phyloP scores from a whole-genome alignment of 2,888 invertebrate genomes.

The Flexamia atlantica region DNA sequence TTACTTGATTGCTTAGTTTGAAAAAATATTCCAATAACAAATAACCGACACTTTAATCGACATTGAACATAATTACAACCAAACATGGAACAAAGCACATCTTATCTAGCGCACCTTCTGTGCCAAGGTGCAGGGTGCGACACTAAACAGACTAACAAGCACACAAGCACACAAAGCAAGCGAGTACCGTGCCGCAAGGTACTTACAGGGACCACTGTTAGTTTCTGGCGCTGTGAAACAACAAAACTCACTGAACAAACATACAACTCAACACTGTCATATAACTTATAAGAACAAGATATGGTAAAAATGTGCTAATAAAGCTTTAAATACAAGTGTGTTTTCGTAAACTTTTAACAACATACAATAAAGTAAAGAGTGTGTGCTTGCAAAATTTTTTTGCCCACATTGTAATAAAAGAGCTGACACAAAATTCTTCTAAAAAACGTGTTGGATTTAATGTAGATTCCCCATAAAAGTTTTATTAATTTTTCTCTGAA shows the following conservation, averaged over 20 bases:
- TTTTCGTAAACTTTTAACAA: too few relatives aligned
- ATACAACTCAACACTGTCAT: constrained; percentile 17
- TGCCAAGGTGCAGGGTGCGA: constrained; percentile 10
- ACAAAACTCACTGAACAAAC: constrained; percentile 68
- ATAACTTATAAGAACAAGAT: background rate
- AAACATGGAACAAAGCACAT: background rate
- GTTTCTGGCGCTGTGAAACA: constrained; percentile 90
- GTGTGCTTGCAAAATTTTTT: too few relatives aligned
- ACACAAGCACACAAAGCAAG: constrained; percentile 62
- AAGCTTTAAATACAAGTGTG: background rate
- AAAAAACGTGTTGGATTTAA: too few relatives aligned
- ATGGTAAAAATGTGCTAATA: background rate
- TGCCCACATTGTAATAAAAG: too few relatives aligned
- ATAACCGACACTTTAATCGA: too few relatives aligned
- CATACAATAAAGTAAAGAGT: too few relatives aligned
- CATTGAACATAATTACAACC: too few relatives aligned
- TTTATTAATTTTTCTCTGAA: too few relatives aligned
- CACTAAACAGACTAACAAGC: constrained; percentile 17
- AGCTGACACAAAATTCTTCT: too few relatives aligned
- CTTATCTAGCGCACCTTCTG: constrained; percentile 5
- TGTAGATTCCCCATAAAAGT: too few relatives aligned
- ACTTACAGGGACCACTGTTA: constrained; percentile 94
- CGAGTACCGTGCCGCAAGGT: constrained; percentile 73
- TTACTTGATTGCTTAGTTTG: too few relatives aligned
- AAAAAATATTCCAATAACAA: too few relatives aligned